phyloP scores from a whole-genome alignment of 1,140 invertebrate species.

The Hormaphis cornu region DNA sequence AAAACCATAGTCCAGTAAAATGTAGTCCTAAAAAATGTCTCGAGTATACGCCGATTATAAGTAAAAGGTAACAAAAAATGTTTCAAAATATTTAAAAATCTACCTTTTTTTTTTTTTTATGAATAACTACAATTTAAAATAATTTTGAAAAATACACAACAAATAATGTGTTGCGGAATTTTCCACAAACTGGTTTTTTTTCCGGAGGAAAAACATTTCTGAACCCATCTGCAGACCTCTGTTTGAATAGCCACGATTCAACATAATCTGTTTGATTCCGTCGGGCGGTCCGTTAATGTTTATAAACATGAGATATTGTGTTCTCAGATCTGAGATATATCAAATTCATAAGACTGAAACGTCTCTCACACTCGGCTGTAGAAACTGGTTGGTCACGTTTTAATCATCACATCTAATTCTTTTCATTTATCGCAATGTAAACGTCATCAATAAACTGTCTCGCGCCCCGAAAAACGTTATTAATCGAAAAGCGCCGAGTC shows the following conservation, averaged over 20 bases:
- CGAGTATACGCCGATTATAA: too few species aligned
- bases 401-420: neutral
- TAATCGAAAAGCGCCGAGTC: neutral
- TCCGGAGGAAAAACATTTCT: neutral
- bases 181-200: neutral
- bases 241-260: neutral
- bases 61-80: too few species aligned
- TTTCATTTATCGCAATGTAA: neutral
- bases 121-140: too few species aligned
- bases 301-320: neutral
- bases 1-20: too few species aligned
- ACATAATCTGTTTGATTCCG: neutral
- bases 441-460: too few species aligned
- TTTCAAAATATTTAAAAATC: too few species aligned
- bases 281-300: neutral
- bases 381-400: neutral
- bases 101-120: too few species aligned
- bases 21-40: too few species aligned
- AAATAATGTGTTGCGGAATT: too few species aligned
- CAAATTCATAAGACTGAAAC: neutral
- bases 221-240: neutral
- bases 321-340: neutral
- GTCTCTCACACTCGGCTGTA: neutral
- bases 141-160: too few species aligned
- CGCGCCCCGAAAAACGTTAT: too few species aligned